Evolutionary conservation across 2,888 invertebrate genomes (phyloP).

Genomic region (Synanthedon tipuliformis): DNA sequence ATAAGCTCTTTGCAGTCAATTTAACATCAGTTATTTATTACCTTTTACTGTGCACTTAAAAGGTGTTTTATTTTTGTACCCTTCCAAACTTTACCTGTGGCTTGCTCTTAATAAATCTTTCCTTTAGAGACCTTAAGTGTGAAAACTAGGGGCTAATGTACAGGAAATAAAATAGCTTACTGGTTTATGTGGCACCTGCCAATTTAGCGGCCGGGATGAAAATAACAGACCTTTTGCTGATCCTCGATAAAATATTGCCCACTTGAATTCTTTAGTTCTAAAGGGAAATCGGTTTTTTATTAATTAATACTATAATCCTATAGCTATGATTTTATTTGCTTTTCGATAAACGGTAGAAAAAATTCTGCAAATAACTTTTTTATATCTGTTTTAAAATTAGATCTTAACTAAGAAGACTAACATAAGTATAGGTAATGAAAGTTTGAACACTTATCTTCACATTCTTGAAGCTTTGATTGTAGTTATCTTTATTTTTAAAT

Average conservation of each 20-base stretch:
- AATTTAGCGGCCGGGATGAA: constrained; percentile 1
- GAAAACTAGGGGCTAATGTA: constrained; percentile 41
- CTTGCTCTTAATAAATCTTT: constrained; percentile 34
- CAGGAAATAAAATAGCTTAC: constrained; percentile 28
- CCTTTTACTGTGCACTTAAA: constrained; percentile 48
- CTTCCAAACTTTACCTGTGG: constrained; percentile 26
- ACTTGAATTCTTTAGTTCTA: too few relatives aligned
- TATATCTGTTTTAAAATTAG: too few relatives aligned
- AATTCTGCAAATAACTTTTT: too few relatives aligned
- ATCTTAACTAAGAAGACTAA: too few relatives aligned
- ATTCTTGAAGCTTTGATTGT: too few relatives aligned
- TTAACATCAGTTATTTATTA: constrained; percentile 63
- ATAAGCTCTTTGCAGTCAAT: constrained; percentile 62
- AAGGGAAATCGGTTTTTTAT: too few relatives aligned
- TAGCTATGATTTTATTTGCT: too few relatives aligned
- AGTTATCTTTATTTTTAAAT: too few relatives aligned
- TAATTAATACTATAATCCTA: too few relatives aligned
- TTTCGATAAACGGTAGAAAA: too few relatives aligned
- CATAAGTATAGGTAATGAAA: too few relatives aligned
- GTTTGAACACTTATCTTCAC: too few relatives aligned
- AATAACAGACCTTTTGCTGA: not conserved
- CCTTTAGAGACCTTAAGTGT: constrained; percentile 35
- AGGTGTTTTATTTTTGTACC: constrained; percentile 9
- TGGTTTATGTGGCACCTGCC: constrained; percentile 14
- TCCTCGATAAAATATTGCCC: not conserved